Percentiles rank a stretch among this genome's conserved stretches.
Conservation (phyloP, 2,888 invertebrate genomes). For the Himalopsyche anomala region DNA sequence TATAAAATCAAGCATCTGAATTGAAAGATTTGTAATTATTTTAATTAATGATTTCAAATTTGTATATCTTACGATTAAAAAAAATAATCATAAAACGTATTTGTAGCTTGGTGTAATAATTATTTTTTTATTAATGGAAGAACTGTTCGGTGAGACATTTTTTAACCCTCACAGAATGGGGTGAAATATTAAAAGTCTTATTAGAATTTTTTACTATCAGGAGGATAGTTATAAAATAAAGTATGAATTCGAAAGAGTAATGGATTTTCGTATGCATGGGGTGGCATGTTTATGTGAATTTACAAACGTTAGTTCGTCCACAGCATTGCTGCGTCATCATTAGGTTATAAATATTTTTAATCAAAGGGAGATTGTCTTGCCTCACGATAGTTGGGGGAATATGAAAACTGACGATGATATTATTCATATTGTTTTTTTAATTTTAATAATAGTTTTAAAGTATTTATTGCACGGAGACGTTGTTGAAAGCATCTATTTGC, state of each 20-base stretch:
- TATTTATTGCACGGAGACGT: not conserved
- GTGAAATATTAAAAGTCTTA: conserved; percentile 65
- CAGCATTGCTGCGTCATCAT: conserved; percentile 56
- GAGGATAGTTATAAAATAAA: conserved; percentile 56
- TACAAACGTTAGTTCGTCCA: conserved; percentile 49
- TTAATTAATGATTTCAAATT: too few relatives aligned
- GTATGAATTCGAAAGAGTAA: conserved; percentile 59
- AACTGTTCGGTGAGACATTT: not conserved
- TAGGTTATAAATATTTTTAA: conserved; percentile 53
- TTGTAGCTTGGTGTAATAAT: not conserved
- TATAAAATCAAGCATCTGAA: too few relatives aligned
- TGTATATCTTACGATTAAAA: too few relatives aligned
- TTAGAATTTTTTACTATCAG: conserved; percentile 65
- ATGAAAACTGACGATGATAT: not conserved
- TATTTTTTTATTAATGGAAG: not conserved
- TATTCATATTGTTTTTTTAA: conserved; percentile 1
- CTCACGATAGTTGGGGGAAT: conserved; percentile 14
- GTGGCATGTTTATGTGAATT: conserved; percentile 47
- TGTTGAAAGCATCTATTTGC: not conserved
- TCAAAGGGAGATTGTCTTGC: conserved; percentile 49
- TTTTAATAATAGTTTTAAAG: not conserved
- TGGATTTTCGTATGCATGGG: conserved; percentile 53
- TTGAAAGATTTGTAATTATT: too few relatives aligned
- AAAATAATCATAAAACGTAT: not conserved
- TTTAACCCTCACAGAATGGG: conserved; percentile 52